Evolutionary conservation across 2,113 vertebrate species (phyloP), one percentile per base, ranked within the genome.

Genomic region (Grammomys surdaster): DNA sequence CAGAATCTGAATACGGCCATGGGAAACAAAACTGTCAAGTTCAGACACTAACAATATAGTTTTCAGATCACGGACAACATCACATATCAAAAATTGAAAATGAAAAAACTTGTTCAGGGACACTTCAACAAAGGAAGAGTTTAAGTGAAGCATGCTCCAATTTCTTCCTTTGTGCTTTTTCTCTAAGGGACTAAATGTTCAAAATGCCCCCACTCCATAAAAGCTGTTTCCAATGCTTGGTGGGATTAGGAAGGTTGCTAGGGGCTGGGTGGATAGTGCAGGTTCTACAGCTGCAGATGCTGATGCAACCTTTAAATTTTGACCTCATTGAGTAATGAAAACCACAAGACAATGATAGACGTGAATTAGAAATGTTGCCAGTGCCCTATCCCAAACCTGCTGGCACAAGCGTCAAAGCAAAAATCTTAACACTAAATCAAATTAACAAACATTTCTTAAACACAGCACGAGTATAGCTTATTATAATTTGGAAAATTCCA

Each of bases 401-500:
- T 86, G 92, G 92, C 95, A 86, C 51, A 81, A 67, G 72, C 0
- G 36, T 88, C 95, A 96, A 95, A 96, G 85, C 89, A 90, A 94
- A 97, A 72, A 72, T 65, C 95, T 75, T 60, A 92, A 60, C 82
- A 90, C 76, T 95, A 88, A 97, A 97, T 96, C 60, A 12, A 97
- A 92, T 95, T 96, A 97, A 82, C 65, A 90, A 97, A 96, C 51
- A 96, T 93, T 75, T 95, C 67, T 92, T 75, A 88, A 95, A 95
- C 92, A 96, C 90, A 95, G 95, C 90, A 92, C 0, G 40, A 95
- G 82, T 84, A 88, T 65, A 97, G 88, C 77, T 94, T 93, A 95
- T 93, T 96, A 92, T 67, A 90, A 95, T 87, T 92, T 97, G 96
- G 97, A 97, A 98, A 97, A 97, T 95, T 94, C 92, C 96, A 96